Evolutionary conservation across 2,113 vertebrate genomes (phyloP).

Genomic region (Panthera leo): DNA sequence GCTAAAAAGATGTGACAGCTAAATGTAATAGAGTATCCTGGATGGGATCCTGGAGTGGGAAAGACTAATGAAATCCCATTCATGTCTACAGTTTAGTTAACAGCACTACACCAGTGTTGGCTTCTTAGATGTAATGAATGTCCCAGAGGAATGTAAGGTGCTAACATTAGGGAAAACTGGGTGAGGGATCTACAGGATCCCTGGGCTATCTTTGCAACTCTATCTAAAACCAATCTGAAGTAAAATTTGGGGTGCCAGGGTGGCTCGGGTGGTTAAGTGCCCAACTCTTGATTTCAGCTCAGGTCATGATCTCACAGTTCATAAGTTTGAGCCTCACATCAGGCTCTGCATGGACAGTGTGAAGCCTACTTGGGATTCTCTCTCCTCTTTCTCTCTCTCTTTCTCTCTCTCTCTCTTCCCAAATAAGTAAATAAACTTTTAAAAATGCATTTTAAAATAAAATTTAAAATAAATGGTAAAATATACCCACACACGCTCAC

Average conservation of each 20-base stretch:
- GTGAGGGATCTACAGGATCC: not conserved
- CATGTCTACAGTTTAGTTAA: not conserved
- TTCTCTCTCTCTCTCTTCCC: too few relatives aligned
- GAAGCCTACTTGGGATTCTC: not conserved
- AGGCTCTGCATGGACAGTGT: not conserved
- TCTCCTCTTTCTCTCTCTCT: too few relatives aligned
- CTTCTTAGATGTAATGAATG: not conserved
- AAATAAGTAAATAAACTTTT: too few relatives aligned
- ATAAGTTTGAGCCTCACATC: not conserved
- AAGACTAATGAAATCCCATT: not conserved
- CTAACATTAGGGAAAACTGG: not conserved
- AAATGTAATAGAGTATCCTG: not conserved
- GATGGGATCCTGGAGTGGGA: not conserved
- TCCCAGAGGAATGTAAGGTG: not conserved
- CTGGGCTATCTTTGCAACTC: not conserved
- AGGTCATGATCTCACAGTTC: not conserved
- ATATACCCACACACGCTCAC: too few relatives aligned
- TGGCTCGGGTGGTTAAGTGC: not conserved
- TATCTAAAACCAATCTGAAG: not conserved
- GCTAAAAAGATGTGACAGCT: not conserved
- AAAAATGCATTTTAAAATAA: not conserved
- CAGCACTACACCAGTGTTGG: not conserved
- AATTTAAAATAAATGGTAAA: not conserved
- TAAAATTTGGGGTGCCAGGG: not conserved
- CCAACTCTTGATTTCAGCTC: not conserved